phyloP scores from a whole-genome alignment of 2,888 invertebrate species.

The Agonopterix subpropinquella region DNA sequence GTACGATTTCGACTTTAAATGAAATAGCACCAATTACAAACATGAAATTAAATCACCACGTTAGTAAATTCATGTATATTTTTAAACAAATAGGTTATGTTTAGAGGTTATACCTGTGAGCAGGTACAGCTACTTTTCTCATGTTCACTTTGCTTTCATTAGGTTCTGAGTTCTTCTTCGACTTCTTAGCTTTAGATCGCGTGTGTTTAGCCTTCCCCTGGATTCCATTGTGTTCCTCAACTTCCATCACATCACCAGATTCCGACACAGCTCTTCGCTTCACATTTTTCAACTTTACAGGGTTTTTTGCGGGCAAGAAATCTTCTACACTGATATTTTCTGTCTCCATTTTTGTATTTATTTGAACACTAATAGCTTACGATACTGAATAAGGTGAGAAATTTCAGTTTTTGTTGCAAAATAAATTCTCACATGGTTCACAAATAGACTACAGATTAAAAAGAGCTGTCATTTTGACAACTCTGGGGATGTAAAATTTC shows the following conservation, averaged over 20 bases:
- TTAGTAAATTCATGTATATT: no score
- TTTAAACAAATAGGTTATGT: background rate
- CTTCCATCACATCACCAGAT: constrained; percentile 78
- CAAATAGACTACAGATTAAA: constrained; percentile 22
- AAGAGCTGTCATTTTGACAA: constrained; percentile 5
- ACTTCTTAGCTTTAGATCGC: constrained; percentile 56
- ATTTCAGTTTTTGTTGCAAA: constrained; percentile 13
- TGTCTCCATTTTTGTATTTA: constrained; percentile 45
- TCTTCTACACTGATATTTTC: constrained; percentile 70
- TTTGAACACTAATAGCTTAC: background rate
- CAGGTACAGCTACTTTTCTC: constrained; percentile 91
- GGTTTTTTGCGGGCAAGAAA: constrained; percentile 69
- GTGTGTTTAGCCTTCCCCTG: constrained; percentile 52
- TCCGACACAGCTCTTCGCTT: constrained; percentile 68
- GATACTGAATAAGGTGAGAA: constrained; percentile 1
- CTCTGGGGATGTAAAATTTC: background rate
- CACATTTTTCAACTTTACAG: constrained; percentile 62
- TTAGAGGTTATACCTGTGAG: constrained; percentile 79
- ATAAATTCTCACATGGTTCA: constrained; percentile 36
- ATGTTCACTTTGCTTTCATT: constrained; percentile 77
- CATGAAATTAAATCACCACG: no score
- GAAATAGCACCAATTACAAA: no score
- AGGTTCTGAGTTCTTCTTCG: constrained; percentile 52
- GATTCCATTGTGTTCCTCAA: constrained; percentile 80
- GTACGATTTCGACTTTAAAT: no score